Conservation (phyloP, 2,888 invertebrate species). For the Aethes cnicana region DNA sequence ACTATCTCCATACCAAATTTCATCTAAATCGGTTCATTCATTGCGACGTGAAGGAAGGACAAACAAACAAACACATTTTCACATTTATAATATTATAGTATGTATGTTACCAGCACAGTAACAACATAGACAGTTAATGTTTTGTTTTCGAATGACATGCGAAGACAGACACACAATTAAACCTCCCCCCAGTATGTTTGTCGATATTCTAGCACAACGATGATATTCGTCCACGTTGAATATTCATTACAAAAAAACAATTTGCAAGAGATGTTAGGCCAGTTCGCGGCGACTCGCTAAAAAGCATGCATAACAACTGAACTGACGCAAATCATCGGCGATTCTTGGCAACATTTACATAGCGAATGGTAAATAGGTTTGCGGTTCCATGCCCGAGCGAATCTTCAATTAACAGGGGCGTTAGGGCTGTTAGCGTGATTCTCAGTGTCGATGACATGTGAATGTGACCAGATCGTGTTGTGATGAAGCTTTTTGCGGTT, state of each 20-base stretch:
- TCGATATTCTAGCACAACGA: conserved; percentile 7
- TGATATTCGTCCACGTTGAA: conserved; percentile 40
- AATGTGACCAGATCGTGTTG: conserved; percentile 17
- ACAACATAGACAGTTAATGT: no score
- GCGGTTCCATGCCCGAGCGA: conserved; percentile 15
- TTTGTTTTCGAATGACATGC: no score
- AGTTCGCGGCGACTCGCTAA: conserved; percentile 63
- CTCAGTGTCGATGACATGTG: conserved; percentile 19
- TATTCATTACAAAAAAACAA: conserved; percentile 51
- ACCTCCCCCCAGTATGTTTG: conserved; percentile 11
- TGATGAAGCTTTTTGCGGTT: conserved; percentile 8
- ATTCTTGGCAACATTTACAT: conserved; percentile 38
- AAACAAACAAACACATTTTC: no score
- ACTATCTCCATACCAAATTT: no score
- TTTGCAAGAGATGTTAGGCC: conserved; percentile 49
- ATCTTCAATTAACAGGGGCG: conserved; percentile 18
- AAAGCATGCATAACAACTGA: conserved; percentile 54
- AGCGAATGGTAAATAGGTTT: conserved; percentile 33
- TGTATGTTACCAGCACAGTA: no score
- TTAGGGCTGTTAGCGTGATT: conserved; percentile 16
- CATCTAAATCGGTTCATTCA: no score
- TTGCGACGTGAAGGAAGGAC: no score
- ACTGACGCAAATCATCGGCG: conserved; percentile 61
- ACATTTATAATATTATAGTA: no score
- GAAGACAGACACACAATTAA: no score